Evolutionary conservation across 2,888 invertebrate genomes (phyloP), one percentile per base, ranked within the genome.

Genomic region (Diaprepes abbreviatus): DNA sequence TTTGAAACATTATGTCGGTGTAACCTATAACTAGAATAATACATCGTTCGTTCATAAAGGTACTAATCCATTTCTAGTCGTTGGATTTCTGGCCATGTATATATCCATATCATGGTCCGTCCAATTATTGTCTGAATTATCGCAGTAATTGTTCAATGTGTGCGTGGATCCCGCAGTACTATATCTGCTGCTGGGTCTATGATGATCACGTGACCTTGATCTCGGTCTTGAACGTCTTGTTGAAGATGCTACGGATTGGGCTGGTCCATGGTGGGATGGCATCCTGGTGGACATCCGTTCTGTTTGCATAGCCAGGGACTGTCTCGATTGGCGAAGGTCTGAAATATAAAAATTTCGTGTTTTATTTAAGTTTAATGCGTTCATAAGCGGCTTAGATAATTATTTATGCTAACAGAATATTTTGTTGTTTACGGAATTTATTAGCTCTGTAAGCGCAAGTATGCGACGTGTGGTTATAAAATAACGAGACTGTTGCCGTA

Each of bases 71-170:
- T 93, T 92, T 79, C 94, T 89, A 66, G 94, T 91, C 54, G 94
- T 94, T 72, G 94, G 93, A 86, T 96, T 95, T 80, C 95, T 90
- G 69, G 95, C 93, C 92, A 95, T 95, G 85, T 96, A 96, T 80
- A 96, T 95, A 79, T 96, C 96, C 93, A 96, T 95, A 82, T 96
- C 96, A 84, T 96, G 95, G 85, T 96, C 96, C 77, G 96, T 95
- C 96, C 96, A 96, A 83, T 94, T 94, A 82, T 94, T 95, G 83
- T 95, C 95, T 83, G 94, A 93, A 82, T 94, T 95, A 82, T 95
- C 95, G 83, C 94, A 93, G 84, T 94, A 94, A 83, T 93, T 91
- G 80, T 91, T 94, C 79, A 94, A 87, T 48, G 93, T 94, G 77
- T 94, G 90, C 50, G 90, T 91, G 24, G 94, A 94, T 74, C 94